Evolutionary conservation across 1,140 invertebrate genomes (phyloP).

Genomic region (Drosophila miranda): DNA sequence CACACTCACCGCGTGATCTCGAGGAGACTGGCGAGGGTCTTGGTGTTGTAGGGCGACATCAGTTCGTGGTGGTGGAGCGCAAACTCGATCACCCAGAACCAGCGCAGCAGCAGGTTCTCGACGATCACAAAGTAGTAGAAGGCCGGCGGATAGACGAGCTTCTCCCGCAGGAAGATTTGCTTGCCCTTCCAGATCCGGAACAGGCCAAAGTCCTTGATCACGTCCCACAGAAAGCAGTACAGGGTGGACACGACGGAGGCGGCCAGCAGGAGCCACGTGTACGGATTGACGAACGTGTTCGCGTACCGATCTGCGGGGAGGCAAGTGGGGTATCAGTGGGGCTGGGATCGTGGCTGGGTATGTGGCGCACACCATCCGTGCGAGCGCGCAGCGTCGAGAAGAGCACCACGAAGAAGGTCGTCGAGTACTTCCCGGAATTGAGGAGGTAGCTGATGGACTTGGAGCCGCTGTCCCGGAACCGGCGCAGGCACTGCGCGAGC

Average conservation of each 20-base stretch:
- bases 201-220: constrained; percentile 98
- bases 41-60: constrained; percentile 50
- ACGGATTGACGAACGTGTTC: constrained; percentile 87
- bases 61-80: constrained; percentile 87
- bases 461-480: constrained; percentile 86
- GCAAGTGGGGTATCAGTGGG: background rate
- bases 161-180: constrained; percentile 89
- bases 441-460: constrained; percentile 88
- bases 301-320: constrained; percentile 83
- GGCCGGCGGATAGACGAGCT: constrained; percentile 89
- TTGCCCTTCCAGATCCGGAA: constrained; percentile 92
- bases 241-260: constrained; percentile 89
- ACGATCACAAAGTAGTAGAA: constrained; percentile 99
- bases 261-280: constrained; percentile 90
- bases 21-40: constrained; percentile 50
- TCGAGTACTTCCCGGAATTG: constrained; percentile 93
- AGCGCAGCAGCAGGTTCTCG: constrained; percentile 96
- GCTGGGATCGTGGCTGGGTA: too few relatives aligned
- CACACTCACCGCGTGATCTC: constrained; percentile 71
- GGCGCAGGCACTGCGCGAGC: constrained; percentile 92
- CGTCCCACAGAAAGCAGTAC: constrained; percentile 96
- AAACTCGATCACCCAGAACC: constrained; percentile 94
- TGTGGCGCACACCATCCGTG: constrained; percentile 41
- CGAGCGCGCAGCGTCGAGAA: constrained; percentile 81
- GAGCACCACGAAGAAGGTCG: constrained; percentile 89